phyloP scores from a whole-genome alignment of 2,888 invertebrate species.

The Tineola bisselliella region DNA sequence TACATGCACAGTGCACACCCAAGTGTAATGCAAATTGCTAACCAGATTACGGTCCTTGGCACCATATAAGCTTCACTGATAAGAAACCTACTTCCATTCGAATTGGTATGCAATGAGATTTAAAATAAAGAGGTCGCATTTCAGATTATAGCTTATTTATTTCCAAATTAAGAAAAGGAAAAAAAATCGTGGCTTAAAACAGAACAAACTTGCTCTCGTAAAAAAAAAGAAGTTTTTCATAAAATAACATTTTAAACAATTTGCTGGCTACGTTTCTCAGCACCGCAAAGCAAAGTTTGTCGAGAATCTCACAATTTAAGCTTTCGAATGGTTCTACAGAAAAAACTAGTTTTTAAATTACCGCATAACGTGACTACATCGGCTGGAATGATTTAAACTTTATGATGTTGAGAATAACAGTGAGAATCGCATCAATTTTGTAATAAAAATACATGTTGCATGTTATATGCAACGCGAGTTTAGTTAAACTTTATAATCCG shows the following conservation, averaged over 20 bases:
- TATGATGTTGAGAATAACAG: neutral
- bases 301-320: conserved; percentile 8
- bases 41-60: too few relatives aligned
- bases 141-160: too few relatives aligned
- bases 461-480: neutral
- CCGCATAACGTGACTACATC: conserved; percentile 7
- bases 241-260: conserved; percentile 9
- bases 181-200: too few relatives aligned
- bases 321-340: conserved; percentile 11
- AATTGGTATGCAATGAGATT: too few relatives aligned
- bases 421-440: neutral
- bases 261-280: conserved; percentile 5
- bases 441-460: neutral
- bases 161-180: too few relatives aligned
- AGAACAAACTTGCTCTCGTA: neutral
- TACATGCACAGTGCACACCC: too few relatives aligned
- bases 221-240: neutral
- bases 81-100: too few relatives aligned
- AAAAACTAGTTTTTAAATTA: conserved; percentile 10
- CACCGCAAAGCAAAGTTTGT: conserved; percentile 9
- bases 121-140: too few relatives aligned
- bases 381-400: neutral
- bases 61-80: too few relatives aligned
- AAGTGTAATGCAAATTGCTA: too few relatives aligned
- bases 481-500: neutral